Evolutionary conservation across 2,797 vertebrate species (phyloP).

Genomic region (Malurus splendens): DNA sequence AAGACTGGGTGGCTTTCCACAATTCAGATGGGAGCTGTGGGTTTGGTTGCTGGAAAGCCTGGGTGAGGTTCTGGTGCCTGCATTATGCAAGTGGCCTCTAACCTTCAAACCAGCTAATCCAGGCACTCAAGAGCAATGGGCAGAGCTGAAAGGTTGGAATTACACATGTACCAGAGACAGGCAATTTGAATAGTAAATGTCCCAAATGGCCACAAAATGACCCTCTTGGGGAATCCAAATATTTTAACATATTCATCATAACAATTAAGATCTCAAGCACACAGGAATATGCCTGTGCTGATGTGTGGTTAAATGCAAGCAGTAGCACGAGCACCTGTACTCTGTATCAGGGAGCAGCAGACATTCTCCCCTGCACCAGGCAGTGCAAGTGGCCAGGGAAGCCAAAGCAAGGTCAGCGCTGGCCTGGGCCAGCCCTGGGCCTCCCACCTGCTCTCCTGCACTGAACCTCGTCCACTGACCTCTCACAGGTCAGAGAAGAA

Average conservation of each 20-base stretch:
- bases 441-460: background rate
- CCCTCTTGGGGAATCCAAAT: background rate
- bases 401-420: background rate
- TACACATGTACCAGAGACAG: background rate
- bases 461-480: background rate
- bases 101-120: background rate
- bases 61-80: background rate
- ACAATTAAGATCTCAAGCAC: background rate
- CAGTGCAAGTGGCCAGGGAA: background rate
- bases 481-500: background rate
- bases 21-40: background rate
- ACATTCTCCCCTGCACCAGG: background rate
- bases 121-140: background rate
- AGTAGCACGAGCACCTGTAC: accelerated
- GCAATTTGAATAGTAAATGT: background rate
- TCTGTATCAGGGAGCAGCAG: background rate
- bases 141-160: background rate
- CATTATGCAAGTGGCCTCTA: background rate
- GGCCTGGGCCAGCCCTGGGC: background rate
- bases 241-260: background rate
- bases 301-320: background rate
- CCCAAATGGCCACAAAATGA: background rate
- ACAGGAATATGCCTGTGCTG: background rate
- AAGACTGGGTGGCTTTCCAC: background rate
- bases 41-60: background rate